Conservation (phyloP, 2,113 vertebrate genomes). For the Pluvianellus socialis region DNA sequence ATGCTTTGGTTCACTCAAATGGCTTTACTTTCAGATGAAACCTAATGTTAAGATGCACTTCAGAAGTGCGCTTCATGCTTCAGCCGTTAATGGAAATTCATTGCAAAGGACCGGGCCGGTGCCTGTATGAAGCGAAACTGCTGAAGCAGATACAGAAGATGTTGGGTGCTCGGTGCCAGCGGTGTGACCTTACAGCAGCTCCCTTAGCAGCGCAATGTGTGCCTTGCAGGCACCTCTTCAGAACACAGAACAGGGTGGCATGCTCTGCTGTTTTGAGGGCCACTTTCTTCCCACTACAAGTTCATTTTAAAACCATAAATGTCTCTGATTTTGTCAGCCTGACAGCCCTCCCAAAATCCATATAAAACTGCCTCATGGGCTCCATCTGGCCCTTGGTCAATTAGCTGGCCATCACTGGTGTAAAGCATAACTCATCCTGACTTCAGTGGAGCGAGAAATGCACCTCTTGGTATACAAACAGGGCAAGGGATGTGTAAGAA, state of each 20-base stretch:
- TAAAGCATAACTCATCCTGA: background rate
- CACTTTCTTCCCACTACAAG: background rate
- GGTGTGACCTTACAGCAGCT: background rate
- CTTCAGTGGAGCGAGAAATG: background rate
- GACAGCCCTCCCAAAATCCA: background rate
- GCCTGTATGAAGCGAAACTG: background rate
- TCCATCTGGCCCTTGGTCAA: background rate
- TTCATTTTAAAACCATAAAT: background rate
- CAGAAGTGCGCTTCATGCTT: background rate
- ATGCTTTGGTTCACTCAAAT: background rate
- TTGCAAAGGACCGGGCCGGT: background rate
- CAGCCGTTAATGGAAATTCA: background rate
- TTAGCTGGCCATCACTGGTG: background rate
- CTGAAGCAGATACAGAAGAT: background rate
- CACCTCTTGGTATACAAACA: background rate
- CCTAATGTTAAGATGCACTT: background rate
- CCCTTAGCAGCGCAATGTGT: rapidly evolving
- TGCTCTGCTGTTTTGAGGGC: background rate
- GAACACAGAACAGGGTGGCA: background rate
- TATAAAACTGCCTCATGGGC: background rate
- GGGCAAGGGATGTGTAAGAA: background rate
- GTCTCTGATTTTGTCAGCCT: background rate
- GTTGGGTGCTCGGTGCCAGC: background rate
- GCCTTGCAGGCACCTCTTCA: background rate
- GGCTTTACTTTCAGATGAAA: background rate